Percentiles rank a stretch among this genome's conserved stretches.
phyloP scores from a whole-genome alignment of 2,888 invertebrate species.

The Caenorhabditis sulstoni region DNA sequence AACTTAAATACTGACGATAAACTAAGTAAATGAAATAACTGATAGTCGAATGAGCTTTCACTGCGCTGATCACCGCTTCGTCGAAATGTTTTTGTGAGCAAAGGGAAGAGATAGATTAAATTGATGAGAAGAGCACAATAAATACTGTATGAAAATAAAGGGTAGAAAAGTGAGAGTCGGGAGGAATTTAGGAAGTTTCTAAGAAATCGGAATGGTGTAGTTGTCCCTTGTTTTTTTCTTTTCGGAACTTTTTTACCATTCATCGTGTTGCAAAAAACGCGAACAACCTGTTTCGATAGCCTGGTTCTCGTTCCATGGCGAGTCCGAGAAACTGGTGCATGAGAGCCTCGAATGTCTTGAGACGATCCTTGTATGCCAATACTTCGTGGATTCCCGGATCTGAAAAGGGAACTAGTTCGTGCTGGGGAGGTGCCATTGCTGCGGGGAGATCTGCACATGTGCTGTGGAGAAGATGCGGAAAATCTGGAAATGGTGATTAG shows the following conservation, averaged over 20 bases:
- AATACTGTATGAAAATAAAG: too few species aligned
- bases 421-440: too few species aligned
- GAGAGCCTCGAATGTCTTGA: not conserved
- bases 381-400: not conserved
- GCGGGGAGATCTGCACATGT: too few species aligned
- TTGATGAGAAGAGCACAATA: too few species aligned
- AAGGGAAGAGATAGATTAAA: too few species aligned
- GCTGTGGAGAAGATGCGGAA: too few species aligned
- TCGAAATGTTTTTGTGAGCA: too few species aligned
- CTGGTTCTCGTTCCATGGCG: not conserved
- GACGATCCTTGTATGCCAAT: not conserved
- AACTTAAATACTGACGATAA: not conserved
- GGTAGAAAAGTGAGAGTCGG: too few species aligned
- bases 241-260: not conserved
- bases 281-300: not conserved
- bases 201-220: not conserved
- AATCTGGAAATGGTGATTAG: not conserved
- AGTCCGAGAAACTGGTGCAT: not conserved
- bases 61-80: too few species aligned
- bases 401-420: not conserved
- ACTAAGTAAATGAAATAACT: too few species aligned
- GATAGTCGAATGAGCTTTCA: too few species aligned
- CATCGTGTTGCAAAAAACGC: not conserved
- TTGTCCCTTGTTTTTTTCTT: not conserved
- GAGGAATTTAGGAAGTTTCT: too few species aligned